Percentiles rank a stretch among this genome's conserved stretches.
Evolutionary conservation across 2,113 vertebrate species (phyloP).

Genomic region (Oxyruncus cristatus): DNA sequence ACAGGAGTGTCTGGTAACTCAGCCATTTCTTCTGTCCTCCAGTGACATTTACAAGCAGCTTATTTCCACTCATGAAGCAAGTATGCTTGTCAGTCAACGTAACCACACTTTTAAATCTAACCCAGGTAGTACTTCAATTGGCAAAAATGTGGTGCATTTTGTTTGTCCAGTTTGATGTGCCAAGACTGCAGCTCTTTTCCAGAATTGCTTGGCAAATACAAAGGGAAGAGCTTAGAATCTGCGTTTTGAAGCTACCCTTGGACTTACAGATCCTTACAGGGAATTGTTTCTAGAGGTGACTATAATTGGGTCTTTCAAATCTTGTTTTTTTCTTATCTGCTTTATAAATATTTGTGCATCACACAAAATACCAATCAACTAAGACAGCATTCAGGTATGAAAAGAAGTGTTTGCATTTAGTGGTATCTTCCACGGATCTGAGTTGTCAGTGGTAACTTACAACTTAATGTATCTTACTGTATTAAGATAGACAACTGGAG

Average conservation of each 20-base stretch:
- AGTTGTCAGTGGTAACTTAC: not conserved
- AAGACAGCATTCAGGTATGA: not conserved
- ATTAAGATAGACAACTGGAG: not conserved
- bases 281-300: not conserved
- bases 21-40: conserved; percentile 14
- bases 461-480: no score
- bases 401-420: not conserved
- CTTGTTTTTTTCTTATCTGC: not conserved
- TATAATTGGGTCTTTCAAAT: not conserved
- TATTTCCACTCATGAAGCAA: not conserved
- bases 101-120: conserved; percentile 1
- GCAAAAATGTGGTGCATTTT: not conserved
- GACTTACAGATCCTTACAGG: not conserved
- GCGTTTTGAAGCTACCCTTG: not conserved
- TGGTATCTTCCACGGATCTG: not conserved
- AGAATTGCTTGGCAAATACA: not conserved
- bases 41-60: conserved; percentile 41
- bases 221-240: not conserved
- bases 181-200: not conserved
- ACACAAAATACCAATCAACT: not conserved
- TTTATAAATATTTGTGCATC: not conserved
- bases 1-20: conserved; percentile 7
- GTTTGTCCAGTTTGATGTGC: not conserved
- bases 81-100: not conserved
- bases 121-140: not conserved